A percentile compares a stretch with the other conserved stretches of the same genome.
Evolutionary conservation across 2,888 invertebrate genomes (phyloP).

Genomic region (Holacanthella duospinosa): DNA sequence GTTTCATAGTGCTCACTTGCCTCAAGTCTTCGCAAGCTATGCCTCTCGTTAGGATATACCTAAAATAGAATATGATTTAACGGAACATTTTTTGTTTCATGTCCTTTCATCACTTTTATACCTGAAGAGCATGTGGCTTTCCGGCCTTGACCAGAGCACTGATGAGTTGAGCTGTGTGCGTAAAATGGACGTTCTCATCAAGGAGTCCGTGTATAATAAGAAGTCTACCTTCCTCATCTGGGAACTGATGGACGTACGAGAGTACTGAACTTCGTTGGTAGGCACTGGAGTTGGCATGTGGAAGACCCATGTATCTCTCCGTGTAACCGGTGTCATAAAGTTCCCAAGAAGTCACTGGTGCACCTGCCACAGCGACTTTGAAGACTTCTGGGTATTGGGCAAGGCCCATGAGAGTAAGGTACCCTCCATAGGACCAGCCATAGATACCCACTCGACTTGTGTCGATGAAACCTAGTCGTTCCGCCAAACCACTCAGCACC

Average conservation of each 20-base stretch:
- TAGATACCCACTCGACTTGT: slow-evolving; percentile 85
- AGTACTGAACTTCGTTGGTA: slow-evolving; percentile 78
- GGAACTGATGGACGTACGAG: slow-evolving; percentile 72
- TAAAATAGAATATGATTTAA: slow-evolving; percentile 37
- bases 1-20: slow-evolving; percentile 96
- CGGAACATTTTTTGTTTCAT: neutral
- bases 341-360: slow-evolving; percentile 94
- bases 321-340: slow-evolving; percentile 98
- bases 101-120: slow-evolving; percentile 37
- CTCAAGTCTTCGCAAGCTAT: slow-evolving; percentile 84
- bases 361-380: slow-evolving; percentile 58
- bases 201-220: slow-evolving; percentile 93
- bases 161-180: slow-evolving; percentile 84
- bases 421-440: slow-evolving; percentile 99
- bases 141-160: slow-evolving; percentile 82
- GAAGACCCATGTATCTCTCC: slow-evolving; percentile 90
- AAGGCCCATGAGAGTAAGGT: slow-evolving; percentile 86
- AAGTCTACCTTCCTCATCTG: slow-evolving; percentile 71
- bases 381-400: slow-evolving; percentile 86
- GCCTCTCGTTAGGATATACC: slow-evolving; percentile 92
- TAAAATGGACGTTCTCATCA: slow-evolving; percentile 98
- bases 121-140: slow-evolving; percentile 88
- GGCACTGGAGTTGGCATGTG: slow-evolving; percentile 61
- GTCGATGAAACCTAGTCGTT: slow-evolving; percentile 78
- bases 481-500: slow-evolving; percentile 74